Base-by-base conservation (phyloP, 2,888 invertebrate species). In the Dryadula phaetusa region DNA sequence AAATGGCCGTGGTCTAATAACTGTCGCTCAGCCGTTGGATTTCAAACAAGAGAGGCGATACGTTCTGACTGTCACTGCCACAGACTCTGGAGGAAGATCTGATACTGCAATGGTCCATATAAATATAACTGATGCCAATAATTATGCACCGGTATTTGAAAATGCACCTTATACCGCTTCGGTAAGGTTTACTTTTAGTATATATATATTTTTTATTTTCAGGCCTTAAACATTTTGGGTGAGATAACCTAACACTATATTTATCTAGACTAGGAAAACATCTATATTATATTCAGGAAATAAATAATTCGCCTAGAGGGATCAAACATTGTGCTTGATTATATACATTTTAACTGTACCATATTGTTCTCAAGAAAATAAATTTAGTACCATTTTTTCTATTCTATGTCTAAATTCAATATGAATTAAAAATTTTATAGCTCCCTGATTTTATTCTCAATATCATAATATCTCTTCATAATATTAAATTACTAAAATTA, bases 41-140 rank as follows among this genome's bases (percentile, higher is more conserved):
- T 99, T 97, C 88, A 98, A 98, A 80, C 97, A 97, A 76, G 98
- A 98, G 77, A 95, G 97, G 70, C 93, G 97, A 65, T 98, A 97
- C 79, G 95, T 98, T 0, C 90, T 98, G n/a, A 97, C 97, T 0
- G 95, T 97, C 0, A 96, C 96, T 0, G 99, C 98, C 0, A 96
- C 97, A 0, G 99, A 99, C 84, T 95, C 97, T 0, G 98, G 98
- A 0, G 97, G 98, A 0, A 92, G 97, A 54, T 96, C 95, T 1
- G 99, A 98, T 77, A 96, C 97, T 0, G 97, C 98, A 0, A 96
- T 97, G 62, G 97, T 99, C 14, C 96, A 97, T 79, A 96, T 99
- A 3, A 98, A 98, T 81, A 95, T 99, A 0, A 96, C 98, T 0
- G 99, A 99, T 87, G 98, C 98, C 0, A 99, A 99, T 85, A 98